Conservation (phyloP, 2,113 vertebrate species). For the human region DNA sequence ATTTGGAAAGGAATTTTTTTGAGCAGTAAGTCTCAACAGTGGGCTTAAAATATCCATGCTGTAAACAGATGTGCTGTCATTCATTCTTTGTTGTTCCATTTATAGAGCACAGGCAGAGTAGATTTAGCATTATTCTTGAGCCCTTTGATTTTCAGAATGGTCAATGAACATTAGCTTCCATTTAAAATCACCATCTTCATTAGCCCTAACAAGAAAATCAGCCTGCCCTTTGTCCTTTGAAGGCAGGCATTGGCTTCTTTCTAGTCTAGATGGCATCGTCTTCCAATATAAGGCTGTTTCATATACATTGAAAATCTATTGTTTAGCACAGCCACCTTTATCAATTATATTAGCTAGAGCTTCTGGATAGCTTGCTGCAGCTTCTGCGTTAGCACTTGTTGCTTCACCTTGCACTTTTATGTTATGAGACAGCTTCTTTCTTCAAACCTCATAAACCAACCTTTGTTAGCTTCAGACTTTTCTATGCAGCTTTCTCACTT, state of each 20-base stretch:
- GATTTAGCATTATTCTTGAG: not conserved
- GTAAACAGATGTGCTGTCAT: not conserved
- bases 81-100: not conserved
- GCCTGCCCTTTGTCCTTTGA: not conserved
- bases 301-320: not conserved
- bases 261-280: not conserved
- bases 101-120: not conserved
- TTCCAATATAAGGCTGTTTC: not conserved
- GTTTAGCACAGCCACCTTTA: not conserved
- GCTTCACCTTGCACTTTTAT: not conserved
- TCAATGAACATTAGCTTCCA: not conserved
- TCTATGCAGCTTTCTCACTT: not conserved
- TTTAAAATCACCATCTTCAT: not conserved
- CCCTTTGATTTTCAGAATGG: not conserved
- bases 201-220: not conserved
- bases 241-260: not conserved
- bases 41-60: not conserved
- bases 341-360: not conserved
- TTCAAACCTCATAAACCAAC: not conserved
- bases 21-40: not conserved
- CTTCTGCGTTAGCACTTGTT: not conserved
- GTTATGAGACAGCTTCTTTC: not conserved
- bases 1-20: not conserved
- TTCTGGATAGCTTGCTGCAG: not conserved
- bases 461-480: not conserved